Conservation (phyloP, 2,113 vertebrate genomes). For the Brachionichthys hirsutus region DNA sequence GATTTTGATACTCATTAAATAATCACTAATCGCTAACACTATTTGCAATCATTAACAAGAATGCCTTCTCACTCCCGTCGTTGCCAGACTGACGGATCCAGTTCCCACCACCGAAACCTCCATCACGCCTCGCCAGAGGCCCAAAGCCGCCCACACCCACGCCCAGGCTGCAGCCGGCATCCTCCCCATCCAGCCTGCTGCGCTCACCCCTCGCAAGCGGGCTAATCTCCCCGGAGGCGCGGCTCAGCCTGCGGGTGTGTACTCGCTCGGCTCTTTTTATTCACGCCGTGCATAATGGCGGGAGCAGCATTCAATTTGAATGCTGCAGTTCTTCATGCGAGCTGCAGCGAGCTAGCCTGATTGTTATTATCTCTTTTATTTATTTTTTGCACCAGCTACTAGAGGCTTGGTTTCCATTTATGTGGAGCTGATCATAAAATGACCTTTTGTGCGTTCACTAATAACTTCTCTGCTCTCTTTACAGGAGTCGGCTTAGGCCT, state of each 20-base stretch:
- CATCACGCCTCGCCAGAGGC: slow-evolving; percentile 95
- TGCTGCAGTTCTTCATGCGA: slow-evolving; percentile 15
- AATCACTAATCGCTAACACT: slow-evolving; percentile 28
- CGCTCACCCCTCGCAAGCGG: slow-evolving; percentile 93
- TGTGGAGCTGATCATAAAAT: not conserved
- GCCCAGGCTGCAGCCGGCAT: slow-evolving; percentile 91
- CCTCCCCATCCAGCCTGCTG: slow-evolving; percentile 93
- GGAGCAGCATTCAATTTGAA: slow-evolving; percentile 19
- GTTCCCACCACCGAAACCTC: slow-evolving; percentile 97
- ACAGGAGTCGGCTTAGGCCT: slow-evolving; percentile 75
- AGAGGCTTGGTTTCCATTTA: slow-evolving; percentile 2
- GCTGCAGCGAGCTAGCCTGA: slow-evolving; percentile 23
- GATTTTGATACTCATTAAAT: slow-evolving; percentile 41
- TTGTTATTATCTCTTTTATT: not conserved
- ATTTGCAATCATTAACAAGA: slow-evolving; percentile 42
- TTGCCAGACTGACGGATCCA: slow-evolving; percentile 90
- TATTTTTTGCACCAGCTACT: not conserved
- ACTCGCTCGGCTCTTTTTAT: slow-evolving; percentile 15
- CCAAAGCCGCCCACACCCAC: slow-evolving; percentile 95
- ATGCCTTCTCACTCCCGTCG: slow-evolving; percentile 15
- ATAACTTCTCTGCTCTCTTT: slow-evolving; percentile 27
- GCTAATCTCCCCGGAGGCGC: slow-evolving; percentile 79
- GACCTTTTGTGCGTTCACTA: slow-evolving; percentile 6
- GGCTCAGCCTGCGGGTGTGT: slow-evolving; percentile 82
- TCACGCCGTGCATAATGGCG: slow-evolving; percentile 4